Evolutionary conservation across 2,888 invertebrate genomes (phyloP).

Genomic region (Papilio protenor): DNA sequence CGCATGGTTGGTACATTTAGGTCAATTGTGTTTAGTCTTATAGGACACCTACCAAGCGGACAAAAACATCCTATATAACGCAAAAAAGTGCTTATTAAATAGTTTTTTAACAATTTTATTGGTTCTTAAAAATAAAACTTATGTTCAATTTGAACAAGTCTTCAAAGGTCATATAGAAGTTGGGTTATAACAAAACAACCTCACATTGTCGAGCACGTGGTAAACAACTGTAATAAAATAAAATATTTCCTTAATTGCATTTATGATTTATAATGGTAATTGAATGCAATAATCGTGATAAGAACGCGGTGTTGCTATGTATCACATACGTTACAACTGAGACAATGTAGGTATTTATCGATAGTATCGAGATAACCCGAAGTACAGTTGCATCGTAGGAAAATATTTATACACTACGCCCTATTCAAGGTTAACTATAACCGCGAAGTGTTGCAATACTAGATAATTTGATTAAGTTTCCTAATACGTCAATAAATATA

Average conservation of each 20-base stretch:
- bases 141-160: not conserved
- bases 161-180: not conserved
- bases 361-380: not conserved
- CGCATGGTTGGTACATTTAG: constrained; percentile 37
- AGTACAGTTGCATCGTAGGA: not conserved
- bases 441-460: constrained; percentile 31
- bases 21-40: constrained; percentile 39
- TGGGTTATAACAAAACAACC: not conserved
- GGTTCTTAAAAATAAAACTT: not conserved
- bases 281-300: not conserved
- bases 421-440: constrained; percentile 30
- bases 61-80: not conserved
- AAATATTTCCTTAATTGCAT: not conserved
- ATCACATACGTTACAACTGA: not conserved
- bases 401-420: constrained; percentile 1
- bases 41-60: constrained; percentile 28
- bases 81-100: not conserved
- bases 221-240: not conserved
- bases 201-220: constrained; percentile 1
- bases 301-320: not conserved
- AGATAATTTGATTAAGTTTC: constrained; percentile 25
- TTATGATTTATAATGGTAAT: not conserved
- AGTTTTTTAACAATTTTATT: not conserved
- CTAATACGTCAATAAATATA: not conserved
- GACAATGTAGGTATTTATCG: not conserved